A percentile compares a stretch with the other conserved stretches of the same genome.
These are phyloP conservation scores for Cariama cristata DNA, from an alignment of 2,113 vertebrate genomes.

Conservation along the genomic window DNA sequence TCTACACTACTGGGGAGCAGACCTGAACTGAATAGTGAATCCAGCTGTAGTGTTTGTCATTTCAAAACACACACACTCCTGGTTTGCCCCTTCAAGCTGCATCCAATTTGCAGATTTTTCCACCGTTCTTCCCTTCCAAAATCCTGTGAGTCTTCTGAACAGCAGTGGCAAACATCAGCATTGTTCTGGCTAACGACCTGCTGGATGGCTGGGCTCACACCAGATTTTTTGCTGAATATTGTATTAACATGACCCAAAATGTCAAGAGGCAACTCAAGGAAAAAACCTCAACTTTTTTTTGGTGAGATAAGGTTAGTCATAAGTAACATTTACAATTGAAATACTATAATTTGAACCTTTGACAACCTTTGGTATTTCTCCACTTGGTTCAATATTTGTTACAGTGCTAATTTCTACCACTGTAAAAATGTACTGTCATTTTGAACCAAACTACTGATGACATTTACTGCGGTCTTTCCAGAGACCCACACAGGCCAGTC, in stretches of 20 bases:
- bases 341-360: background rate
- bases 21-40: rapidly evolving
- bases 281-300: background rate
- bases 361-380: constrained; percentile 30
- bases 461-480: background rate
- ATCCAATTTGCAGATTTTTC: background rate
- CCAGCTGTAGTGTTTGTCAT: too few relatives aligned
- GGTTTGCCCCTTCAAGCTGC: background rate
- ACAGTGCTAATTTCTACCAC: background rate
- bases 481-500: background rate
- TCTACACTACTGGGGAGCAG: background rate
- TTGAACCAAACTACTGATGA: background rate
- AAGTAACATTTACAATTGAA: background rate
- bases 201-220: background rate
- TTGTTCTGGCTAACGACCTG: background rate
- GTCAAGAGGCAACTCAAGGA: background rate
- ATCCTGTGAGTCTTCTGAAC: rapidly evolving
- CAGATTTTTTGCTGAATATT: background rate
- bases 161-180: background rate
- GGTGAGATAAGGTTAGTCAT: background rate
- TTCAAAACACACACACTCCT: background rate
- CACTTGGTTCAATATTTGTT: background rate
- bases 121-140: background rate
- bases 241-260: background rate
- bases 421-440: background rate